Base-by-base conservation (phyloP, 2,888 invertebrate genomes). In the Lottia gigantea region DNA sequence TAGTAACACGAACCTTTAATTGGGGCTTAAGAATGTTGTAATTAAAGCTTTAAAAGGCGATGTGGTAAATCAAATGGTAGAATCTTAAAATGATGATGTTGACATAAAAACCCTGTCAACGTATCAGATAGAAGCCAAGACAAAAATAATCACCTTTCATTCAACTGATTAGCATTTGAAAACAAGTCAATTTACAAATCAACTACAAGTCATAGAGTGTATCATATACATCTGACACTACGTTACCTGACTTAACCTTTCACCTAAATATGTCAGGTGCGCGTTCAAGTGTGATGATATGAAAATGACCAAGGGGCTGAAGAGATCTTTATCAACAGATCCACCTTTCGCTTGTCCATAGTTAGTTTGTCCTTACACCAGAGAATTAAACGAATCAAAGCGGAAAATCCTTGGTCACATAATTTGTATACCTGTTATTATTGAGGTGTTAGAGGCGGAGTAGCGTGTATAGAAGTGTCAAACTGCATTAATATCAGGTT, bases 101-200 rank as follows among this genome's bases (percentile, higher is more conserved):
- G 55, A 55, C 55, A 55, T 55, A 2, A 23, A 55, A 23, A 55
- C 19, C 19, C 23, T 55, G 55, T 55, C 55, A 55, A 55, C 12
- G 19, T 55, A 19, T 55, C 23, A 11, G 55, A 23, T 55, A 55
- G 19, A 23, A 55, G 55, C 23, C 19, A 23, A 12, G 55, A 23
- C 55, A 55, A 55, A 23, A 55, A 23, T 55, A 1, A 55, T 55
- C 55, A 55, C 23, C 55, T 23, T 23, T 55, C 23, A 19, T 55
- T 55, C 55, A 55, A 12, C 19, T 55, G 19, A 55, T 55, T 55
- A 55, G 19, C 55, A 55, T 55, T 55, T 55, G 55, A 55, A 55
- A 55, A 55, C 55, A 55, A 55, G 55, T 55, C 55, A 55, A 55
- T 55, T 55, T 55, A 23, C 55, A 55, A 55, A 55, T 55, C 55